Conservation (phyloP, 2,113 vertebrate genomes). For the Passer montanus region DNA sequence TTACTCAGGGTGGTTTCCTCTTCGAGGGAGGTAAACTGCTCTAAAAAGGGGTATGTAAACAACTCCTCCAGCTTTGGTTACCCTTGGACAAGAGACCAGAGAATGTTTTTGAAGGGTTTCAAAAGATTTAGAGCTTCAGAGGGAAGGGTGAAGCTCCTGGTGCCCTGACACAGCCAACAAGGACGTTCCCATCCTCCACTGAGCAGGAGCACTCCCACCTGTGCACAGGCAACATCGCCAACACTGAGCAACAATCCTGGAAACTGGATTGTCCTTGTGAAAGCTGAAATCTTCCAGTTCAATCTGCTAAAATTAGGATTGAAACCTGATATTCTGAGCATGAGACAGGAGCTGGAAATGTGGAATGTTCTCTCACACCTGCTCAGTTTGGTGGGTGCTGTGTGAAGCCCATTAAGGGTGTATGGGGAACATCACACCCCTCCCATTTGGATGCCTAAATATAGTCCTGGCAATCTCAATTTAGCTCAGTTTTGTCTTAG, state of each 20-base stretch:
- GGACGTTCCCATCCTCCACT: not conserved
- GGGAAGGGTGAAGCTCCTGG: not conserved
- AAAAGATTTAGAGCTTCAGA: not conserved
- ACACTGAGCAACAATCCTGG: rapidly evolving
- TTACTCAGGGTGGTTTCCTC: not conserved
- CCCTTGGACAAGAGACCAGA: not conserved
- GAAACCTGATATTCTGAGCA: not conserved
- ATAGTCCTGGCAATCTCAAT: not conserved
- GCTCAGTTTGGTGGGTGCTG: not conserved
- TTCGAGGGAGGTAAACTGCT: not conserved
- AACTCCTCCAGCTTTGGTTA: not conserved
- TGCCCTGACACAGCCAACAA: not conserved
- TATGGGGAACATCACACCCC: not conserved
- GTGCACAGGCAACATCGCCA: rapidly evolving
- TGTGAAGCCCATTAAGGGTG: not conserved
- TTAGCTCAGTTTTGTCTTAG: not conserved
- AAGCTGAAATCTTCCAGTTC: not conserved
- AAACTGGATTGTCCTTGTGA: not conserved
- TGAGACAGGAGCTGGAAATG: not conserved
- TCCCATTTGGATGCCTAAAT: not conserved
- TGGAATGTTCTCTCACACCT: no score
- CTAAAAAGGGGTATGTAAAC: not conserved
- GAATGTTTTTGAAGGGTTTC: not conserved
- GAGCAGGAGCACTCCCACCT: not conserved
- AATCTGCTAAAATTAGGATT: not conserved